Evolutionary conservation across 2,888 invertebrate genomes (phyloP), one percentile per base, ranked within the genome.

Genomic region (Apamea anceps): DNA sequence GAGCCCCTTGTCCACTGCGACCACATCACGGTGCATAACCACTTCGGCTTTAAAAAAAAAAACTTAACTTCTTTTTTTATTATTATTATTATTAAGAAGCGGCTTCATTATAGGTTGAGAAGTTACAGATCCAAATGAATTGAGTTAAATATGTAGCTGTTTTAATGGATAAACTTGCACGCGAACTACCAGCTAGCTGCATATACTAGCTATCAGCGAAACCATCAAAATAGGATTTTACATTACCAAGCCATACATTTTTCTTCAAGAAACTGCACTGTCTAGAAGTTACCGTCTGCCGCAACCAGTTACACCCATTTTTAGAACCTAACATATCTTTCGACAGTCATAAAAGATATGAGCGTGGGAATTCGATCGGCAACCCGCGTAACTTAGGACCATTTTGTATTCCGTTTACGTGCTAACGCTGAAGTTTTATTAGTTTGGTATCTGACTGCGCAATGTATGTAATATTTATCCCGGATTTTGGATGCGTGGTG

Each of bases 391-490:
- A 28, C 75, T 78, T 81, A 70, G 73, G 45, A 73, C 45, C 68
- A 77, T 79, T 90, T 76, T 74, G 82, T 86, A 87, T 87, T 87
- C 90, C 63, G 66, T 77, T 85, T 87, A 81, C 87, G 89, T 88
- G 65, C 84, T 70, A 80, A 84, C 82, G 82, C 84, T 80, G 80
- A 75, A 82, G 86, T 91, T 91, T 90, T 91, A 91, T 91, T 90
- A 86, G 88, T 91, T 88, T 83, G 74, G 76, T 79, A 82, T 88
- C 84, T 78, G 82, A 79, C 82, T 82, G 72, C 68, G 75, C 75
- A 74, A 67, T 80, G 82, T 83, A 89, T 89, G 84, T 85, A 86
- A 85, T 85, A 87, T 90, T 86, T 87, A 90, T 75, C 75, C 70
- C 79, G 81, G 85, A 83, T 85, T 85, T 84, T 65, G 72, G 72